phyloP scores from a whole-genome alignment of 2,797 vertebrate genomes.

The Anomalospiza imberbis region DNA sequence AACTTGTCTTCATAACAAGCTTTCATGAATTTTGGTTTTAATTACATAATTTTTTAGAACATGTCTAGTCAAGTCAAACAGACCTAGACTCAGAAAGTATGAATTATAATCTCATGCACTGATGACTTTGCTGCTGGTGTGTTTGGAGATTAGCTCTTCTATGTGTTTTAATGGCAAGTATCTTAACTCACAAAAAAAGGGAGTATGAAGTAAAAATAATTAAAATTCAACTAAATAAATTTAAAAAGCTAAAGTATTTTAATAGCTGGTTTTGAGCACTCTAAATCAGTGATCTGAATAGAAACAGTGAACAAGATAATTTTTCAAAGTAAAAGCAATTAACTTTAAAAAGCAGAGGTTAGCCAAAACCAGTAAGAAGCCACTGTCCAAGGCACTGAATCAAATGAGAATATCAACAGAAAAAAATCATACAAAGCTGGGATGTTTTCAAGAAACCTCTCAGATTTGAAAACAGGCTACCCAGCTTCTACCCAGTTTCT shows the following conservation, averaged over 20 bases:
- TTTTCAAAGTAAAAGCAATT: background rate
- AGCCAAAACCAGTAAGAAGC: background rate
- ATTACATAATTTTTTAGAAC: background rate
- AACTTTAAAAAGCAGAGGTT: background rate
- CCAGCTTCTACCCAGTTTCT: background rate
- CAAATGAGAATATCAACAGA: background rate
- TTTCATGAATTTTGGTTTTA: background rate
- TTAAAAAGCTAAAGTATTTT: background rate
- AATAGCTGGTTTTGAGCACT: background rate
- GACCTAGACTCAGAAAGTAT: background rate
- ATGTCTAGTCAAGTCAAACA: background rate
- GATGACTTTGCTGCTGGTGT: background rate
- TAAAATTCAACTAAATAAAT: background rate
- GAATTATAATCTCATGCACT: background rate
- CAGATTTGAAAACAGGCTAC: background rate
- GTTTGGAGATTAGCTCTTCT: background rate
- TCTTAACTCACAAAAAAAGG: background rate
- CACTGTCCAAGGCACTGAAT: background rate
- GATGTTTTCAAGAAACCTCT: background rate
- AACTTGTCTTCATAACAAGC: background rate
- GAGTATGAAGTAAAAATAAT: background rate
- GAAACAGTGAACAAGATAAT: background rate
- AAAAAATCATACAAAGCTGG: background rate
- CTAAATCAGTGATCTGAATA: background rate
- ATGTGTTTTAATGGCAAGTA: background rate